Evolutionary conservation across 2,888 invertebrate genomes (phyloP).

Genomic region (Cephus runcator): DNA sequence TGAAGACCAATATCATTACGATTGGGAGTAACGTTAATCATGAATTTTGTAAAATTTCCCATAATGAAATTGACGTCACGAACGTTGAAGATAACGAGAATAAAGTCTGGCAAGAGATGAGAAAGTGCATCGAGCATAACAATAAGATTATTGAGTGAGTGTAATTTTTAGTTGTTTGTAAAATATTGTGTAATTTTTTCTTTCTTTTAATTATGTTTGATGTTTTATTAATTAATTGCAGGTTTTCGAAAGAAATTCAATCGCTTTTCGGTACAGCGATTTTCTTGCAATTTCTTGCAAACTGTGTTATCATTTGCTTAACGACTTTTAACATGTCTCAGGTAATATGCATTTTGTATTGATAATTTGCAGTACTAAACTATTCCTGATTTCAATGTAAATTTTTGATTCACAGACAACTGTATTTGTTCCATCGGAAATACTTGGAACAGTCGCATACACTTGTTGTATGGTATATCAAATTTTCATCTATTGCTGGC

Average conservation of each 20-base stretch:
- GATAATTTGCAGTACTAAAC: background rate
- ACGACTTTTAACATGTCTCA: conserved; percentile 47
- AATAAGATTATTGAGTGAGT: conserved; percentile 42
- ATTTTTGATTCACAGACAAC: conserved; percentile 33
- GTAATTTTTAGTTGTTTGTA: background rate
- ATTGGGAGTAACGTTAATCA: conserved; percentile 20
- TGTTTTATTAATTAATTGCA: conserved; percentile 19
- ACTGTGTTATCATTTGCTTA: conserved; percentile 48
- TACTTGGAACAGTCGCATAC: conserved; percentile 43
- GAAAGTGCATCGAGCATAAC: conserved; percentile 36
- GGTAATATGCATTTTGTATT: conserved; percentile 24
- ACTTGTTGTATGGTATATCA: conserved; percentile 49
- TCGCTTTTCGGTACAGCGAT: conserved; percentile 43
- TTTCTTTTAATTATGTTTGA: background rate
- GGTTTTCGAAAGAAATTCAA: conserved; percentile 44
- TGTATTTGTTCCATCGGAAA: conserved; percentile 37
- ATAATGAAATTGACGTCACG: background rate
- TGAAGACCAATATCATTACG: conserved; percentile 36
- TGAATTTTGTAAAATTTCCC: background rate
- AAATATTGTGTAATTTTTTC: background rate
- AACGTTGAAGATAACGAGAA: background rate
- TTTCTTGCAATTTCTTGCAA: conserved; percentile 43
- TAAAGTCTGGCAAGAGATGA: conserved; percentile 25
- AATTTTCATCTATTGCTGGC: conserved; percentile 53
- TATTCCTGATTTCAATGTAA: background rate